These are phyloP conservation scores for Salticus scenicus DNA, from an alignment of 2,888 invertebrate species.

Conservation along the genomic window DNA sequence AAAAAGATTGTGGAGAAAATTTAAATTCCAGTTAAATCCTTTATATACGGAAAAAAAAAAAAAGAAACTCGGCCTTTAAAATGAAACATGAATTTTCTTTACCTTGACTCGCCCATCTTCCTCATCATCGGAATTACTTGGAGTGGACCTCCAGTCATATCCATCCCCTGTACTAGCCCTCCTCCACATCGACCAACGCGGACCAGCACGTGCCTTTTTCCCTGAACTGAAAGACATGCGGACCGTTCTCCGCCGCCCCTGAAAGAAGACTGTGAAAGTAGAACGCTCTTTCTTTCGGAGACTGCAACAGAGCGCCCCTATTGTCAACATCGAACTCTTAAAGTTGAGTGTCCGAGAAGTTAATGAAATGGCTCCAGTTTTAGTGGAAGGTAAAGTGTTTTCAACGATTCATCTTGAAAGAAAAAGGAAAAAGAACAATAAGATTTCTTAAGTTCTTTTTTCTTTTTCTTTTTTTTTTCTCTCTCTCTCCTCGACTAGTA, in stretches of 20 bases:
- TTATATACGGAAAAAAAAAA: too few relatives aligned
- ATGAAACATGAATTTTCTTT: too few relatives aligned
- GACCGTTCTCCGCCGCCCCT: neutral
- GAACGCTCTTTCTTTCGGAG: neutral
- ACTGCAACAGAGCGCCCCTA: neutral
- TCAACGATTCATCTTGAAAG: too few relatives aligned
- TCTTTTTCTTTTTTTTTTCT: too few relatives aligned
- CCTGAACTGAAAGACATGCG: conserved; percentile 52
- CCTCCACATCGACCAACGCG: conserved; percentile 41
- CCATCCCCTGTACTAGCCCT: conserved; percentile 54
- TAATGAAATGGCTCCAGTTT: neutral
- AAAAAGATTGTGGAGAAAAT: too few relatives aligned
- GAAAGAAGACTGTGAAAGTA: neutral
- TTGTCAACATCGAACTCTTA: neutral
- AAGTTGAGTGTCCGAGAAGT: conserved; percentile 5
- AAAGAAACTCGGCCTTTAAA: too few relatives aligned
- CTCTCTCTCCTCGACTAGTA: too few relatives aligned
- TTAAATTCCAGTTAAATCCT: too few relatives aligned
- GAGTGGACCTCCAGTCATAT: conserved; percentile 54
- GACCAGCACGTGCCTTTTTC: conserved; percentile 45
- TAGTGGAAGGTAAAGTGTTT: neutral
- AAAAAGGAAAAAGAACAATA: too few relatives aligned
- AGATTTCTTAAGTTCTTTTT: too few relatives aligned
- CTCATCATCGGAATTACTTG: conserved; percentile 47
- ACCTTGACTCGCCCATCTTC: conserved; percentile 32